Evolutionary conservation across 1,140 invertebrate genomes (phyloP), one percentile per base, ranked within the genome.

Genomic region (Belonocnema kinseyi): DNA sequence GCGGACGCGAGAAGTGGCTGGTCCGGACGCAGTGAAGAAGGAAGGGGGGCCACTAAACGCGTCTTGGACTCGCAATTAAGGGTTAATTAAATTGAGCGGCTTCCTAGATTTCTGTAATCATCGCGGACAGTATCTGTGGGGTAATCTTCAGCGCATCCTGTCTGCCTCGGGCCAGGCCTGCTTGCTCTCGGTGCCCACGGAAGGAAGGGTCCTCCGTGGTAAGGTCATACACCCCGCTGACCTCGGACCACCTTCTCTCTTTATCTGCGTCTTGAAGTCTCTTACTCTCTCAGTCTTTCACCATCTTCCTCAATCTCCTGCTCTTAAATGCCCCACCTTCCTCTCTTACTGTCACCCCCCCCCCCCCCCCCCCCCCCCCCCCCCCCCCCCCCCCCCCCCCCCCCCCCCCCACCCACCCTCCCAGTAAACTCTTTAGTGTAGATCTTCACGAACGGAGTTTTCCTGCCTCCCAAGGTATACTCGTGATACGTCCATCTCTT

Each of bases 161-260:
- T 90, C 89, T 88, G 89, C 88, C 86, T 87, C 82, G 79, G 86
- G 80, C 84, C 78, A 82, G 80, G 77, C 80, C 80, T 82, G 80
- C 77, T 82, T 75, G 83, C 84, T 82, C 83, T 79, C 76, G 82
- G 88, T 88, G 89, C 87, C 88, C 86, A 90, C 89, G 89, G 89
- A 90, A 90, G 89, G 88, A 90, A 90, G 89, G 88, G 89, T 89
- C 89, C 89, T 85, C 86, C 86, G 85, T 88, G 90, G 87, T 90
- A 91, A 91, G 90, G 89, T 91, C 89, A 91, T 91, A 86, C 87
- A 91, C 89, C 90, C 87, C 89, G 88, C 88, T 91, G 90, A 91
- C 90, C 90, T 91, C 90, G 90, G 89, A 90, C 87, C 89, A 90
- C 88, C 88, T 87, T 88, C 86, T 86, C 84, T 84, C 78, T 81